These are phyloP conservation scores for Falco naumanni DNA, from an alignment of 2,797 vertebrate genomes.

Conservation along the genomic window DNA sequence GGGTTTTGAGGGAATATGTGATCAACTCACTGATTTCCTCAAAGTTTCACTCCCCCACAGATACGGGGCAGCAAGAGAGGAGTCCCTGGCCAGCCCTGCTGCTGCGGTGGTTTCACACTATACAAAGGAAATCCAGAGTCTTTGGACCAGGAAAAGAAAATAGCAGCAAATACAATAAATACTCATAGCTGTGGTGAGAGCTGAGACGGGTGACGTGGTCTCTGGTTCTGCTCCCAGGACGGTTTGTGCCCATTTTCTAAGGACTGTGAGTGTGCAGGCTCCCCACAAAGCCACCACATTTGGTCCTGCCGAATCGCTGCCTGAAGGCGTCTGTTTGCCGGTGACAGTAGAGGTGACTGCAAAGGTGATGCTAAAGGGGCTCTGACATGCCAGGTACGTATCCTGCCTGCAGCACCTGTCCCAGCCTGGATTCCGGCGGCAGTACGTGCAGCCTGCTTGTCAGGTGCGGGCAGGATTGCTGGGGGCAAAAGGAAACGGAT, in stretches of 20 bases:
- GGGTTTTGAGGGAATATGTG: not conserved
- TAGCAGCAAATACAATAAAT: constrained; percentile 28
- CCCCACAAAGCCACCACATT: not conserved
- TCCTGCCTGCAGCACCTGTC: not conserved
- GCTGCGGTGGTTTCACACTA: constrained; percentile 58
- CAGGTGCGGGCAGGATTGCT: not conserved
- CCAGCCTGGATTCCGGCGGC: not conserved
- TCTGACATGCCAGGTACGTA: not conserved
- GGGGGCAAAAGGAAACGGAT: not conserved
- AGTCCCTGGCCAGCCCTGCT: constrained; percentile 62
- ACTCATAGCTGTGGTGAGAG: not conserved
- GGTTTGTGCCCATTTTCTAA: not conserved
- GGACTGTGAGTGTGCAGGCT: not conserved
- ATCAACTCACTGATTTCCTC: not conserved
- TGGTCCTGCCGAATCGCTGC: not conserved
- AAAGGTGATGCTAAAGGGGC: not conserved
- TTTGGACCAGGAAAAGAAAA: constrained; percentile 63
- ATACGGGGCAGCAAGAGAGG: constrained; percentile 63
- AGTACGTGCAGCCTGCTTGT: accelerated
- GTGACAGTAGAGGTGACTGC: not conserved
- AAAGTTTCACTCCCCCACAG: constrained; percentile 66
- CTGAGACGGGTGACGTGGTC: not conserved
- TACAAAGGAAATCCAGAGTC: constrained; percentile 62
- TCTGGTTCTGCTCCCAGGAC: not conserved
- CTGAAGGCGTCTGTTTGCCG: not conserved